Conservation (phyloP, 2,797 vertebrate genomes). For the Orientallactaga sibirica region DNA sequence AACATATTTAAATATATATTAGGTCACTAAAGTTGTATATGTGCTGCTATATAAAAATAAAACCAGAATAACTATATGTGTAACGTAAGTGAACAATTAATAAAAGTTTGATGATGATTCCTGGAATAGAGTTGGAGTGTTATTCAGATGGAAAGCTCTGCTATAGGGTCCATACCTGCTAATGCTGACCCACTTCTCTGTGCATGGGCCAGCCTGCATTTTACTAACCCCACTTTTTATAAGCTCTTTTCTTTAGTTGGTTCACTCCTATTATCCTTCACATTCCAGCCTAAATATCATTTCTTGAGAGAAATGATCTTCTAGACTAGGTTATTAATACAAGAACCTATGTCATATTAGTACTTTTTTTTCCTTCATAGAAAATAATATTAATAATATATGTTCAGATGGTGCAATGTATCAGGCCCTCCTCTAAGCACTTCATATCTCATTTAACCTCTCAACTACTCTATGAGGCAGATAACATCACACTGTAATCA, state of each 20-base stretch:
- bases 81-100: neutral
- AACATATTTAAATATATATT: neutral
- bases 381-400: neutral
- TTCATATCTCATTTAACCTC: slow-evolving; percentile 25
- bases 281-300: neutral
- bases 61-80: neutral
- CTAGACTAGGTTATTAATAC: neutral
- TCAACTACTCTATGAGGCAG: neutral
- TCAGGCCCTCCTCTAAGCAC: neutral
- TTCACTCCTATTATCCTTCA: neutral
- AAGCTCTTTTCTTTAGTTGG: neutral
- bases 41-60: neutral
- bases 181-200: neutral
- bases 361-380: neutral
- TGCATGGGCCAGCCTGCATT: neutral
- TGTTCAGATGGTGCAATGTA: neutral
- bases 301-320: neutral
- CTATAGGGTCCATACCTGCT: neutral
- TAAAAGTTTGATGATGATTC: neutral
- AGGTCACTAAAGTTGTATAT: neutral
- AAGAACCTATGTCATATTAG: neutral
- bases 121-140: neutral
- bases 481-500: neutral
- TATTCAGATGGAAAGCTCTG: neutral
- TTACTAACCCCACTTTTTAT: rapidly evolving